Base-by-base conservation (phyloP, 2,888 invertebrate species). In the Cantharis rustica region DNA sequence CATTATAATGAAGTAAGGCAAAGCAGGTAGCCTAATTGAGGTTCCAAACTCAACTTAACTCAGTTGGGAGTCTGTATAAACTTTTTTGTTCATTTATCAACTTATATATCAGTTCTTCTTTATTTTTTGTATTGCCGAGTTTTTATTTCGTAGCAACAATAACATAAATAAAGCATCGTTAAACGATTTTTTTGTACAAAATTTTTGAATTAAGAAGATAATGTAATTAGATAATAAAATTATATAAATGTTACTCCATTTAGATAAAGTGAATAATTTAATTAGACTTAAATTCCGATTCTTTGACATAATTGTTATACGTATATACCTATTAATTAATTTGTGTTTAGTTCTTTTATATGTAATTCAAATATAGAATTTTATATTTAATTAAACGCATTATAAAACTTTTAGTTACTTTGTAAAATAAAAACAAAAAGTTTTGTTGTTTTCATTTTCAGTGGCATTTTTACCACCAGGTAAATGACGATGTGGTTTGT, bases 21-120 rank as follows among this genome's bases (percentile, higher is more conserved):
- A 23, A 66, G 64, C 80, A 79, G 79, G 80, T 80, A 80, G 80
- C 80, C 77, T 80, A 80, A 80, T 80, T 78, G 79, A 75, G 75
- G 72, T 71, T 47, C 64, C 61, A 61, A 69, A 78, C 71, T 75
- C 73, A 73, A 73, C 73, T 78, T 73, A 69, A 71, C 77, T 73
- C 77, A 74, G 77, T 64, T 77, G 77, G 77, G 68, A 16, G 74
- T 71, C 74, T 71, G 71, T 73, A 76, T 76, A 76, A 73, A 76
- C 62, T 73, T 75, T 66, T 23, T 66, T 20, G 64, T 66, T 66
- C 64, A 66, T 66, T 66, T 23, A 66, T 66, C 64, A 66, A 66
- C 64, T 66, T n/a, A 13, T 66, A 23, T 17, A 23, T 66, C 63
- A 66, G 64, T 66, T 66, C 7, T 20, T 66, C n/a, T 20, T 20